Evolutionary conservation across 2,888 invertebrate species (phyloP).

Genomic region (Caenorhabditis macrosperma): DNA sequence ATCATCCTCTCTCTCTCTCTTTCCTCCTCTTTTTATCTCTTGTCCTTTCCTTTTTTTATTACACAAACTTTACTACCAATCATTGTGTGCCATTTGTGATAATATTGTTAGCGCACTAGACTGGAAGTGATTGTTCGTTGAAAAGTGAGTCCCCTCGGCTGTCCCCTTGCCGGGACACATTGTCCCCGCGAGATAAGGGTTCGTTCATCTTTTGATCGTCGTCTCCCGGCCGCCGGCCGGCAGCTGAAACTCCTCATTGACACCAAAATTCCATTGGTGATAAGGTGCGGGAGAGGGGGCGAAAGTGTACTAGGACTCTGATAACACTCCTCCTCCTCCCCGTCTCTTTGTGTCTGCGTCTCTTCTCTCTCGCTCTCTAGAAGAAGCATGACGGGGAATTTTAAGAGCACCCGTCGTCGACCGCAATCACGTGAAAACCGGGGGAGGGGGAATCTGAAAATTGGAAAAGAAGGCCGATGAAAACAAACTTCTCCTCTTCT

Average conservation of each 20-base stretch:
- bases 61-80: not conserved
- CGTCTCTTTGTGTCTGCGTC: too few species aligned
- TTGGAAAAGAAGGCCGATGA: not conserved
- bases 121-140: not conserved
- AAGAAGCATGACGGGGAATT: not conserved
- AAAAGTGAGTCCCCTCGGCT: not conserved
- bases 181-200: not conserved
- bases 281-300: conserved; percentile 18
- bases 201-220: conserved; percentile 4
- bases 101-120: not conserved
- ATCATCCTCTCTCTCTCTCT: conserved; percentile 31
- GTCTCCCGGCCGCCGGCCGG: not conserved
- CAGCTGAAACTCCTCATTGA: not conserved
- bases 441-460: not conserved
- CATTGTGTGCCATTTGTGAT: not conserved
- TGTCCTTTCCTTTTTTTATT: conserved; percentile 10
- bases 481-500: not conserved
- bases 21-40: conserved; percentile 28
- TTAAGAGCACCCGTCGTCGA: not conserved
- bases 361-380: conserved; percentile 7
- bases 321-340: conserved; percentile 9
- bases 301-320: conserved; percentile 26
- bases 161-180: too few species aligned
- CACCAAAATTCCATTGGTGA: conserved; percentile 36
- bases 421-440: not conserved